Conservation (phyloP, 1,140 invertebrate genomes). For the Spodoptera litura region DNA sequence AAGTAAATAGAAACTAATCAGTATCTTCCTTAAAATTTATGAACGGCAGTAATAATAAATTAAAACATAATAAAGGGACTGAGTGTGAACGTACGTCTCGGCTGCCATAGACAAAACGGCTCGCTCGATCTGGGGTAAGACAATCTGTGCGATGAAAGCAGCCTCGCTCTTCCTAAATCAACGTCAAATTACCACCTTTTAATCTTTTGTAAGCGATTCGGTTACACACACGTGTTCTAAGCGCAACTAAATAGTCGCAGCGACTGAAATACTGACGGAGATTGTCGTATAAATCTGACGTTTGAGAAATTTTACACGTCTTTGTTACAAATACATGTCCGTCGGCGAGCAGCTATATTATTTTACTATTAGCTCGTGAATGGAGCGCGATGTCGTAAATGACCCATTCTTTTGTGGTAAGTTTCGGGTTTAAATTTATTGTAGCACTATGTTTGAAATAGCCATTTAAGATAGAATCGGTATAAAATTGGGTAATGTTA, state of each 20-base stretch:
- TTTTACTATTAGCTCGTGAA: slow-evolving; percentile 72
- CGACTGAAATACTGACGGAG: slow-evolving; percentile 69
- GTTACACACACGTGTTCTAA: slow-evolving; percentile 80
- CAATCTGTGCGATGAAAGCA: slow-evolving; percentile 79
- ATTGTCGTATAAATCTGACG: slow-evolving; percentile 79
- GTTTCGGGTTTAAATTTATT: slow-evolving; percentile 67
- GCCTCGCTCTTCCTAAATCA: slow-evolving; percentile 79
- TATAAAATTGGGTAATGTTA: slow-evolving; percentile 54
- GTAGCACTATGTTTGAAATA: slow-evolving; percentile 55
- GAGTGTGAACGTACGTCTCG: slow-evolving; percentile 47
- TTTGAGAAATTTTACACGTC: slow-evolving; percentile 82
- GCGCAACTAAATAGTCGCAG: slow-evolving; percentile 56
- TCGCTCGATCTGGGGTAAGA: slow-evolving; percentile 70
- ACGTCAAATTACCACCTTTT: slow-evolving; percentile 85
- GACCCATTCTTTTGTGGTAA: slow-evolving; percentile 65
- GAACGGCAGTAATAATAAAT: slow-evolving; percentile 68
- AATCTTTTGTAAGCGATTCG: slow-evolving; percentile 80
- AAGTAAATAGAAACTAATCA: slow-evolving; percentile 47
- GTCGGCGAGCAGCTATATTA: slow-evolving; percentile 67
- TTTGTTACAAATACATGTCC: slow-evolving; percentile 75
- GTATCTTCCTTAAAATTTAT: slow-evolving; percentile 61
- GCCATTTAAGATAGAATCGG: slow-evolving; percentile 56
- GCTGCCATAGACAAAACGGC: slow-evolving; percentile 66
- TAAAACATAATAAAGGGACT: slow-evolving; percentile 67
- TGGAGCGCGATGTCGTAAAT: slow-evolving; percentile 70